Conservation (phyloP, 2,113 vertebrate species). For the Vulpes lagopus region DNA sequence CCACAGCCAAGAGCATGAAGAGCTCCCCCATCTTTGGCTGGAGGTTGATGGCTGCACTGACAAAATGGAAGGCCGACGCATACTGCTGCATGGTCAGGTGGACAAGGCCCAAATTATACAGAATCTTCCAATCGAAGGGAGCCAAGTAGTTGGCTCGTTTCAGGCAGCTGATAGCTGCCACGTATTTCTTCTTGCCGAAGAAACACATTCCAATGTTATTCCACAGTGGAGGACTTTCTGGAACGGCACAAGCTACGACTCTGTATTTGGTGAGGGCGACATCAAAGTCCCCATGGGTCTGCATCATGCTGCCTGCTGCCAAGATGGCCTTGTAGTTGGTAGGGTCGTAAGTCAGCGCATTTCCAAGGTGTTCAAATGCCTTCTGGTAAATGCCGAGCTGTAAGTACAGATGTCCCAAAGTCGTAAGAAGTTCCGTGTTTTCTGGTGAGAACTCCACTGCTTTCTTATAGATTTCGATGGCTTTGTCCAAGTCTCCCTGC, state of each 20-base stretch:
- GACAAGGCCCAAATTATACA: constrained; percentile 97
- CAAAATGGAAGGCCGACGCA: constrained; percentile 97
- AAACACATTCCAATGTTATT: constrained; percentile 99
- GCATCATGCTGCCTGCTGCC: constrained; percentile 99
- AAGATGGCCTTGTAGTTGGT: constrained; percentile 98
- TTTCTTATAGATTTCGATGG: constrained; percentile 94
- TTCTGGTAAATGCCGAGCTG: constrained; percentile 96
- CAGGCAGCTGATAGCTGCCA: constrained; percentile 98
- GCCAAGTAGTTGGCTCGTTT: constrained; percentile 98
- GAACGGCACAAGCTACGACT: constrained; percentile 91
- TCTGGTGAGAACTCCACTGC: constrained; percentile 98
- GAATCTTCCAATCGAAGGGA: constrained; percentile 98
- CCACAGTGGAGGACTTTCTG: constrained; percentile 97
- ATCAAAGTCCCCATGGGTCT: constrained; percentile 97
- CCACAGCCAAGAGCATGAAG: constrained; percentile 98
- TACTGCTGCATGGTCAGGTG: constrained; percentile 99
- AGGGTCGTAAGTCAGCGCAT: constrained; percentile 95
- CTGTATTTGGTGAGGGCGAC: constrained; percentile 98
- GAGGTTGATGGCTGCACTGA: constrained; percentile 95
- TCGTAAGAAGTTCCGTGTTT: constrained; percentile 95
- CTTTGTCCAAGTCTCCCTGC: constrained; percentile 92
- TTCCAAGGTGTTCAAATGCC: constrained; percentile 98
- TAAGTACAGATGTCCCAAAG: constrained; percentile 95
- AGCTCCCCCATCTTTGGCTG: constrained; percentile 96
- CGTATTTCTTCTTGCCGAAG: constrained; percentile 98